phyloP scores from a whole-genome alignment of 2,888 invertebrate genomes.

The Xylota sylvarum region DNA sequence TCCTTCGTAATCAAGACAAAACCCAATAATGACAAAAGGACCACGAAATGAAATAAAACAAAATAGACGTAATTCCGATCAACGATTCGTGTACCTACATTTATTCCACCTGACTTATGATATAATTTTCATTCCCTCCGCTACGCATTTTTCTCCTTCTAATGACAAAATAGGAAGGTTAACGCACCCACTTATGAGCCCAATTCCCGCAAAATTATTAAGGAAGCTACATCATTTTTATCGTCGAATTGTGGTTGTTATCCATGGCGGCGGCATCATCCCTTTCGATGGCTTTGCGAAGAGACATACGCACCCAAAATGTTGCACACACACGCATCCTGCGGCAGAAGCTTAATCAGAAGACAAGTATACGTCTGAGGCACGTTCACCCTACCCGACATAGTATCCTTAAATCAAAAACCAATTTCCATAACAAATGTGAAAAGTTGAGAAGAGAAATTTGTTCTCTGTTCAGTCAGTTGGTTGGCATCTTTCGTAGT shows the following conservation, averaged over 20 bases:
- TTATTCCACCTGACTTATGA: constrained; percentile 55
- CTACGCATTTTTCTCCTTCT: not conserved
- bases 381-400: constrained; percentile 10
- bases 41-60: constrained; percentile 20
- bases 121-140: constrained; percentile 20
- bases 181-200: constrained; percentile 7
- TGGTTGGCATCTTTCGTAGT: constrained; percentile 2
- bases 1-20: constrained; percentile 38
- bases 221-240: constrained; percentile 29
- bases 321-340: not conserved
- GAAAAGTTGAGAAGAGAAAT: constrained; percentile 51
- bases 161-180: not conserved
- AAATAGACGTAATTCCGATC: constrained; percentile 49
- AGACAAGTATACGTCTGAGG: constrained; percentile 26
- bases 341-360: constrained; percentile 17
- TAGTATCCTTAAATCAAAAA: constrained; percentile 54
- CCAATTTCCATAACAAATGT: constrained; percentile 62
- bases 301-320: not conserved
- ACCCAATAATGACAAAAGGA: constrained; percentile 20
- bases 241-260: constrained; percentile 3
- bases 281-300: not conserved
- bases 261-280: not conserved
- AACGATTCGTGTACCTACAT: constrained; percentile 2
- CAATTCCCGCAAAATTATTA: constrained; percentile 25
- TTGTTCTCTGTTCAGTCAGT: constrained; percentile 9